Base-by-base conservation (phyloP, 1,140 invertebrate species). In the Drosophila mojavensis region DNA sequence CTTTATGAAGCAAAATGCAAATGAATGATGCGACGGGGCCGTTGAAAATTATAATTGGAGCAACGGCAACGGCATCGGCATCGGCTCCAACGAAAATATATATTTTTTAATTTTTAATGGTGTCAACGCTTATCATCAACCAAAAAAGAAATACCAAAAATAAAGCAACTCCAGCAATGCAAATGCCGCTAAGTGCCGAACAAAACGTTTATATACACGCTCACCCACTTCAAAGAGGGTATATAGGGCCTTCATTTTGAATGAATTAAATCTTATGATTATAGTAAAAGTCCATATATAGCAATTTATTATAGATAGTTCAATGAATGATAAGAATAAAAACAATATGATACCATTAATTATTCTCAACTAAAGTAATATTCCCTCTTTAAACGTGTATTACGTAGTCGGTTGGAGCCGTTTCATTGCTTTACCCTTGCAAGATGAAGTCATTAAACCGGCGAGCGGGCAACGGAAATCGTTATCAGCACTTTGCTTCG, bases 71-170 rank as follows among this genome's bases (percentile, higher is more conserved):
- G 36, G 20, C 20, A 24, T 24, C 20, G 20, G 20, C 20, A 24
- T 24, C 43, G 43, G 24, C 60, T 48, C 26, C 53, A 74, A 69
- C 47, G 56, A 65, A 69, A 28, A 78, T 33, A 63, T 72, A 80
- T 70, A 78, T 79, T 77, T 86, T 88, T 88, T 79, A 83, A 74
- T 89, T 89, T 88, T 89, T 89, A 88, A 88, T 88, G 83, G 79
- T 89, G 83, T 89, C 83, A 89, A 66, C 80, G 79, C 84, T 88
- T 88, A 88, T 88, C 83, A 70, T 17, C 59, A 51, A 55, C 53
- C 54, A 78, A 61, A 65, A 64, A 58, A 73, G 59, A 54, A 71
- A 66, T 47, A 58, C 33, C 33, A 39, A 70, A 78, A 78, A 78
- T 61, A 65, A 68, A 63, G 53, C 51, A 68, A 68, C 17, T 60